These are phyloP conservation scores for Virgularia gustaviana DNA, from an alignment of 92 coral and sea anemone genomes.

Conservation along the genomic window DNA sequence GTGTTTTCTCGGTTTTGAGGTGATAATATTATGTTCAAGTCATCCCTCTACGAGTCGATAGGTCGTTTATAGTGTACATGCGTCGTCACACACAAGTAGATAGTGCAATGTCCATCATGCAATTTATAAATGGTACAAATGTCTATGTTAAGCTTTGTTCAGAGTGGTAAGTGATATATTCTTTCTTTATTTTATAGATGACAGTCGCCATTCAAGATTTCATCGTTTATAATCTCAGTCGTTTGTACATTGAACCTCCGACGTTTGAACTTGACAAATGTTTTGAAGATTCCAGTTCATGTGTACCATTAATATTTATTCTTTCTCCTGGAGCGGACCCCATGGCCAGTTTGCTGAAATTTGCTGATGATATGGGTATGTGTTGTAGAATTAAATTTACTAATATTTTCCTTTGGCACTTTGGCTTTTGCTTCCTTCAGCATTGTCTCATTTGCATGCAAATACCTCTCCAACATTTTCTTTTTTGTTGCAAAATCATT, in stretches of 20 bases:
- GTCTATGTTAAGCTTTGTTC: no score
- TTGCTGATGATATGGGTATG: constrained; percentile 85
- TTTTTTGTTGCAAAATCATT: no score
- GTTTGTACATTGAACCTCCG: constrained; percentile 83
- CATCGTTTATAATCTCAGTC: constrained; percentile 83
- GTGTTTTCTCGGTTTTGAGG: no score
- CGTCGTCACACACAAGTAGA: not conserved
- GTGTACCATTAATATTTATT: constrained; percentile 87
- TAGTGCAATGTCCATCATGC: not conserved
- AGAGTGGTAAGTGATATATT: no score
- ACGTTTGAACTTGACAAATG: constrained; percentile 85
- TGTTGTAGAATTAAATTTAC: not conserved
- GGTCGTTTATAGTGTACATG: not conserved
- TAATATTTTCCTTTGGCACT: no score
- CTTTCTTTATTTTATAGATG: constrained; percentile 57
- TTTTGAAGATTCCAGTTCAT: constrained; percentile 89
- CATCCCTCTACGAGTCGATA: no score
- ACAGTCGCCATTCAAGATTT: constrained; percentile 90
- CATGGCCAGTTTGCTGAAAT: constrained; percentile 93
- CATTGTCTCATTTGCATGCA: no score
- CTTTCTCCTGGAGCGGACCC: constrained; percentile 99
- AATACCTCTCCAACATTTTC: no score
- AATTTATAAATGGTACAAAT: not conserved
- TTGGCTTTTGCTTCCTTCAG: no score
- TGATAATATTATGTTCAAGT: no score